Evolutionary conservation across 2,113 vertebrate genomes (phyloP).

Genomic region (Triplophysa siluroides): DNA sequence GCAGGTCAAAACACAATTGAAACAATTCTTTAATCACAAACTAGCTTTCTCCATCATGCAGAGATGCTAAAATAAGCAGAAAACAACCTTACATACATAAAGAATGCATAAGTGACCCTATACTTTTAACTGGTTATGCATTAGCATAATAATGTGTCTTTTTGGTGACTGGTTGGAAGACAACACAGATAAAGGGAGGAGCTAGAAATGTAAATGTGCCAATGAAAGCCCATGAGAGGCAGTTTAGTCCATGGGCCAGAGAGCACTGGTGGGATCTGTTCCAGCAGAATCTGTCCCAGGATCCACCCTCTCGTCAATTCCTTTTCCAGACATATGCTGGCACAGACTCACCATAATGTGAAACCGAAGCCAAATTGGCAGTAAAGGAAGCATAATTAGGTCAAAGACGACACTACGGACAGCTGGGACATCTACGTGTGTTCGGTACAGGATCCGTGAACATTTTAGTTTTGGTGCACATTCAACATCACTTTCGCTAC

Average conservation of each 20-base stretch:
- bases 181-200: neutral
- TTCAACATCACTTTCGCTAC: neutral
- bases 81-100: no score
- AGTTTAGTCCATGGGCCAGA: constrained; percentile 21
- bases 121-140: no score
- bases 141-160: no score
- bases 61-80: neutral
- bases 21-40: neutral
- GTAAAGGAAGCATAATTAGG: constrained; percentile 10
- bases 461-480: neutral
- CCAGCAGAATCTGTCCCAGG: constrained; percentile 16
- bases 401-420: neutral
- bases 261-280: neutral
- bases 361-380: constrained; percentile 9
- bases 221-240: constrained; percentile 20
- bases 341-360: constrained; percentile 1
- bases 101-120: no score
- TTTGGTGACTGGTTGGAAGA: no score
- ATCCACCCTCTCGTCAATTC: constrained; percentile 38
- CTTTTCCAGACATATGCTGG: constrained; percentile 19
- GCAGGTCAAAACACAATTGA: neutral
- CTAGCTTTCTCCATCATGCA: neutral
- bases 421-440: neutral
- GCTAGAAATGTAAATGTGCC: constrained; percentile 17
- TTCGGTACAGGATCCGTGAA: neutral